phyloP scores from a whole-genome alignment of 1,140 invertebrate species.

The Harpegnathos saltator region DNA sequence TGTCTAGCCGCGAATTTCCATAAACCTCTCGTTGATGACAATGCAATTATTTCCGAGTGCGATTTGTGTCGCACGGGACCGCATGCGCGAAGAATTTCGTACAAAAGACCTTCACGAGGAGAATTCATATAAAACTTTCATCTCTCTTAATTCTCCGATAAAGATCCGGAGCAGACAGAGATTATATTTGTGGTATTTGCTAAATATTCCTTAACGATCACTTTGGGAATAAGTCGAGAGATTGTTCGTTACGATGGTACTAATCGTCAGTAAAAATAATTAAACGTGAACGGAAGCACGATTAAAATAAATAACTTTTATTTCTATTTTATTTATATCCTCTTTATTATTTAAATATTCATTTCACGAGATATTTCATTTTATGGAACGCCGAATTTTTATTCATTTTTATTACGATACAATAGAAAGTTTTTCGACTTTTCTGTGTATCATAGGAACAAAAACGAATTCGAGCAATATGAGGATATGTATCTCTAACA shows the following conservation, averaged over 20 bases:
- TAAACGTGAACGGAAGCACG: neutral
- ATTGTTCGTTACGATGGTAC: neutral
- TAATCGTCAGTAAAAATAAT: neutral
- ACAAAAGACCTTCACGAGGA: conserved; percentile 41
- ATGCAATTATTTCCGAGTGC: conserved; percentile 76
- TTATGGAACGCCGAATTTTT: too few species aligned
- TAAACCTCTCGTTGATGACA: conserved; percentile 74
- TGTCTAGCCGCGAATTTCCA: conserved; percentile 67
- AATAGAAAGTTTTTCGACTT: neutral
- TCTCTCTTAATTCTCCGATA: too few species aligned
- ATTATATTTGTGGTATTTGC: too few species aligned
- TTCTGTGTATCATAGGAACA: neutral
- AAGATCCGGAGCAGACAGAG: too few species aligned
- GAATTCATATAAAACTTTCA: too few species aligned
- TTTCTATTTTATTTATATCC: too few species aligned
- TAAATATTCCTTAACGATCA: neutral
- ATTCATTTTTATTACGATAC: neutral
- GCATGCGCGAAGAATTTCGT: conserved; percentile 12
- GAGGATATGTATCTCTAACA: neutral
- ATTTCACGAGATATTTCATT: too few species aligned
- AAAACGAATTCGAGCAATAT: neutral
- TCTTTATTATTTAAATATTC: too few species aligned
- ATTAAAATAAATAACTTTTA: neutral
- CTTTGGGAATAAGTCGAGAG: neutral
- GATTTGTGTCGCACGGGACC: conserved; percentile 43